Conservation (phyloP, 1,140 invertebrate species). For the Heliconius nattereri region DNA sequence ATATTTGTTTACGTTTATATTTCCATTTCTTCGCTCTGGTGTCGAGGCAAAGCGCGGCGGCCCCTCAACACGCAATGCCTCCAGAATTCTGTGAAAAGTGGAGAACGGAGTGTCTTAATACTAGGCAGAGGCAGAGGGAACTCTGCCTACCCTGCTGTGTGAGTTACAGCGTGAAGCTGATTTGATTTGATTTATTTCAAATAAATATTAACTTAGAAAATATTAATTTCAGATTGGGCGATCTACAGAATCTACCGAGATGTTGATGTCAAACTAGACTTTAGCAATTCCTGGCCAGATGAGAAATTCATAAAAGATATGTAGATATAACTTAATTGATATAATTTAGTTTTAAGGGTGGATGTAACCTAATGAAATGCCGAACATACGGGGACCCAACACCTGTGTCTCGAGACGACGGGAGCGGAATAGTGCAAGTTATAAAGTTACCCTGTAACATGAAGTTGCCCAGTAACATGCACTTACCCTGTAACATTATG, state of each 20-base stretch:
- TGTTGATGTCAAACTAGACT: neutral
- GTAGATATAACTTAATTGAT: neutral
- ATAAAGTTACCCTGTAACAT: neutral
- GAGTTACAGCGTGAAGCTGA: too few species aligned
- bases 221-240: neutral
- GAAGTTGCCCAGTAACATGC: neutral
- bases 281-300: neutral
- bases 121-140: too few species aligned
- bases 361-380: constrained; percentile 6
- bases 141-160: too few species aligned
- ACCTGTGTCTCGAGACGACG: constrained; percentile 1
- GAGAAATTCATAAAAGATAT: neutral
- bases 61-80: too few species aligned
- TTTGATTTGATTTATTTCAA: too few species aligned
- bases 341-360: neutral
- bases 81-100: too few species aligned
- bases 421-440: neutral
- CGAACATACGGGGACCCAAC: constrained; percentile 6
- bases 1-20: too few species aligned
- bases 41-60: too few species aligned
- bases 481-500: constrained; percentile 2
- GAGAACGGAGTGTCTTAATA: too few species aligned
- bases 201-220: neutral
- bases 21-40: too few species aligned
- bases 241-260: neutral